Conservation (phyloP, 2,888 invertebrate species). For the Drosophila formosana region DNA sequence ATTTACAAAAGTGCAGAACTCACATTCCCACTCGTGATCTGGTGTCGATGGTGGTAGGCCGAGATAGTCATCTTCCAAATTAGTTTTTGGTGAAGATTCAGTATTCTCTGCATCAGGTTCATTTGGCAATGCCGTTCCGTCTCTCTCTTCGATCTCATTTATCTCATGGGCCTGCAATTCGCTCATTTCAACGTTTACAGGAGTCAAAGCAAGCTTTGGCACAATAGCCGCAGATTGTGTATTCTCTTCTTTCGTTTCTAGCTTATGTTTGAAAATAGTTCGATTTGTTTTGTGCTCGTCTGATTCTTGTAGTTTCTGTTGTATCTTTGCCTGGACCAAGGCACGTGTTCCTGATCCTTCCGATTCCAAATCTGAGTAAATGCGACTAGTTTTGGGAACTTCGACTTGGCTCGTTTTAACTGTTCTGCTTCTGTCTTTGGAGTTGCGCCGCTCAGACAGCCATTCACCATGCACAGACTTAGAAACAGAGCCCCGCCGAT, state of each 20-base stretch:
- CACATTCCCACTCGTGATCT: conserved; percentile 92
- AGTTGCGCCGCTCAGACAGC: conserved; percentile 71
- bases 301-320: conserved; percentile 82
- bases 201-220: conserved; percentile 35
- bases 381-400: conserved; percentile 72
- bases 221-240: conserved; percentile 63
- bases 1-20: conserved; percentile 96
- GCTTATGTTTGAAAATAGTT: conserved; percentile 41
- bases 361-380: conserved; percentile 84
- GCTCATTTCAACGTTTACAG: conserved; percentile 27
- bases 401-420: conserved; percentile 52
- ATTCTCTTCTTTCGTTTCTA: conserved; percentile 65
- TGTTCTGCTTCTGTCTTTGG: conserved; percentile 47
- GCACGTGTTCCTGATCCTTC: conserved; percentile 84
- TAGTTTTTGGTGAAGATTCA: conserved; percentile 2
- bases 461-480: conserved; percentile 82
- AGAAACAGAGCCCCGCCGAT: conserved; percentile 78
- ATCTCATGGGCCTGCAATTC: conserved; percentile 58
- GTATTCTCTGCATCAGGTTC: conserved; percentile 45
- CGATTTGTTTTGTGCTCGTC: conserved; percentile 56
- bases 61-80: conserved; percentile 62
- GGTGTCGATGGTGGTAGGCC: conserved; percentile 87
- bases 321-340: conserved; percentile 85
- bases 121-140: conserved; percentile 40
- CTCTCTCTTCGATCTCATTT: conserved; percentile 42